Evolutionary conservation across 2,113 vertebrate species (phyloP).

Genomic region (Forbesichthys papilliferus): DNA sequence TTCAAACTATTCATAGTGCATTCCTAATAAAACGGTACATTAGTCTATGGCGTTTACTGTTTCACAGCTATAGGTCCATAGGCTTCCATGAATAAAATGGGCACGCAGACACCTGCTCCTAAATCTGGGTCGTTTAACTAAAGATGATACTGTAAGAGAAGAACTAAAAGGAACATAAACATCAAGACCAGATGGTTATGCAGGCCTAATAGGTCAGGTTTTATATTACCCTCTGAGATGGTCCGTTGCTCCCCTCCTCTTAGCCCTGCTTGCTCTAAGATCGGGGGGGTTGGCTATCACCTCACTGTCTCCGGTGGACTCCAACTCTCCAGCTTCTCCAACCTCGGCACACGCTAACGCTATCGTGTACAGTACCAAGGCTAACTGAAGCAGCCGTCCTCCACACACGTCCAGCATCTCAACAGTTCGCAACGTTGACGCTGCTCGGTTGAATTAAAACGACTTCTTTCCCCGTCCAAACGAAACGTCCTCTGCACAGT

Average conservation of each 20-base stretch:
- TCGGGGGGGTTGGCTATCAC: constrained; percentile 68
- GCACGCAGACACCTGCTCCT: constrained; percentile 56
- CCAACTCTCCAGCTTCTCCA: constrained; percentile 47
- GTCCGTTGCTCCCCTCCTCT: constrained; percentile 87
- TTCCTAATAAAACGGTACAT: constrained; percentile 48
- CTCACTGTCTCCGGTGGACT: constrained; percentile 66
- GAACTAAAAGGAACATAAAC: not conserved
- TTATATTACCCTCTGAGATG: constrained; percentile 89
- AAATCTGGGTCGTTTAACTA: not conserved
- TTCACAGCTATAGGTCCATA: constrained; percentile 1
- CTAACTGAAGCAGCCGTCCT: constrained; percentile 80
- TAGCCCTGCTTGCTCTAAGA: constrained; percentile 85
- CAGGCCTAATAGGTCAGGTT: not conserved
- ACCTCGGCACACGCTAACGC: constrained; percentile 74
- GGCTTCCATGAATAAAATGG: constrained; percentile 4
- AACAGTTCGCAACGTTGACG: constrained; percentile 38
- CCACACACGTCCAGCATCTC: constrained; percentile 73
- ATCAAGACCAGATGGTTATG: not conserved
- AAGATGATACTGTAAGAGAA: constrained; percentile 1
- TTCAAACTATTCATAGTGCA: constrained; percentile 55
- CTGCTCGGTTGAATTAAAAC: constrained; percentile 21
- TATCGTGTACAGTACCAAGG: constrained; percentile 80
- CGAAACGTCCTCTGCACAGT: constrained; percentile 42
- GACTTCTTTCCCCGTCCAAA: constrained; percentile 23
- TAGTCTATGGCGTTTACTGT: constrained; percentile 22